These are phyloP conservation scores for Cinara cedri DNA, from an alignment of 2,888 invertebrate species.

Conservation along the genomic window DNA sequence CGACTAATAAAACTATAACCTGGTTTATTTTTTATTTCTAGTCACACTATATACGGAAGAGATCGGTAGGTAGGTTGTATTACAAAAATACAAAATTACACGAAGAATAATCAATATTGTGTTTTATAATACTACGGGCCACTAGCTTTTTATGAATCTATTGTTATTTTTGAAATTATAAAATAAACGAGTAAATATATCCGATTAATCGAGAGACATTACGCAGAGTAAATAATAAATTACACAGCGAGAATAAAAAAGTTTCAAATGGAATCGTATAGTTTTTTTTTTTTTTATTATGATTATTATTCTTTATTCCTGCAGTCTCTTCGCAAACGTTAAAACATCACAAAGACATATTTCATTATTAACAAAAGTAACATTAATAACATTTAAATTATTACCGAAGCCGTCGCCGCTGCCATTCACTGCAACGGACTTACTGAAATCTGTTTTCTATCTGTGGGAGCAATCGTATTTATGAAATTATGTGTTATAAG, in stretches of 20 bases:
- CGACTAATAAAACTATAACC: no score
- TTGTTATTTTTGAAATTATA: not conserved
- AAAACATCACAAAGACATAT: not conserved
- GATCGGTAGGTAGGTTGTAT: no score
- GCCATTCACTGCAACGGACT: constrained; percentile 12
- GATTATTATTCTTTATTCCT: no score
- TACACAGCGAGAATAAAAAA: not conserved
- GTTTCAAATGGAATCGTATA: not conserved
- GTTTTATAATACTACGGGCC: not conserved
- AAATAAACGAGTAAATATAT: not conserved
- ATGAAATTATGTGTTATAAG: no score
- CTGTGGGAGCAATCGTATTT: not conserved
- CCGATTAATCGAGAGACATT: not conserved
- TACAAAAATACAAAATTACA: no score
- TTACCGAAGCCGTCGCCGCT: not conserved
- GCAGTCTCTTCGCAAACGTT: not conserved
- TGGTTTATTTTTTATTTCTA: no score
- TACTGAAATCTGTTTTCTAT: not conserved
- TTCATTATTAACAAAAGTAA: not conserved
- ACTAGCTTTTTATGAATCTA: no score
- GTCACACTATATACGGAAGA: no score
- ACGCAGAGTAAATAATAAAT: not conserved
- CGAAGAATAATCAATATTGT: not conserved
- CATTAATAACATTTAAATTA: not conserved
- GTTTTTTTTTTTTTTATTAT: not conserved